phyloP scores from a whole-genome alignment of 2,113 vertebrate species.

The Notechis scutatus region DNA sequence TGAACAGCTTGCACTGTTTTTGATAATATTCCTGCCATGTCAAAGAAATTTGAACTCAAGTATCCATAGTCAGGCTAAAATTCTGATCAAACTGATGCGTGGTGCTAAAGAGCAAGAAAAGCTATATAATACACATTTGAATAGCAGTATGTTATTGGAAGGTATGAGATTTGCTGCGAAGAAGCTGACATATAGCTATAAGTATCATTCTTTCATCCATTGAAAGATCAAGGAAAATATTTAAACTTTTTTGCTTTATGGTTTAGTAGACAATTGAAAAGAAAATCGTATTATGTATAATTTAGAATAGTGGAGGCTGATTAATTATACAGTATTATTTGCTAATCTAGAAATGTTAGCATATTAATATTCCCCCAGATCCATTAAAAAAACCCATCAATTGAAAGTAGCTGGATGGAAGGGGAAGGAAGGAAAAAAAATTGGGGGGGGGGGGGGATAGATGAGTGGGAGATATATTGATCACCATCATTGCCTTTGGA shows the following conservation, averaged over 20 bases:
- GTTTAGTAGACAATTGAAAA: neutral
- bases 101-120: neutral
- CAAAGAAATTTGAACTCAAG: slow-evolving; percentile 21
- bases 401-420: rapidly evolving
- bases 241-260: slow-evolving; percentile 18
- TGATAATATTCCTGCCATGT: slow-evolving; percentile 1
- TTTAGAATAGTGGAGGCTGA: slow-evolving; percentile 3
- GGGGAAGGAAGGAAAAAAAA: slow-evolving; percentile 4
- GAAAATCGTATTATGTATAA: slow-evolving; percentile 4
- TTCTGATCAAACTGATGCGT: neutral
- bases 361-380: slow-evolving; percentile 6
- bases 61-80: neutral
- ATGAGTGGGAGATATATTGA: neutral
- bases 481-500: neutral
- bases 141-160: neutral
- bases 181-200: slow-evolving; percentile 7
- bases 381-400: slow-evolving; percentile 25
- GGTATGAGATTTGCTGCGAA: neutral
- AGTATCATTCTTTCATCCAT: slow-evolving; percentile 22
- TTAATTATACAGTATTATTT: neutral
- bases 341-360: neutral
- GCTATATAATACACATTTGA: neutral
- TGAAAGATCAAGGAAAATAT: slow-evolving; percentile 25
- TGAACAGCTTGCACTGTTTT: neutral
- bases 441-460: neutral